A percentile compares a stretch with the other conserved stretches of the same genome.
Conservation (phyloP, 2,888 invertebrate genomes). For the Chymomyza fuscimana region DNA sequence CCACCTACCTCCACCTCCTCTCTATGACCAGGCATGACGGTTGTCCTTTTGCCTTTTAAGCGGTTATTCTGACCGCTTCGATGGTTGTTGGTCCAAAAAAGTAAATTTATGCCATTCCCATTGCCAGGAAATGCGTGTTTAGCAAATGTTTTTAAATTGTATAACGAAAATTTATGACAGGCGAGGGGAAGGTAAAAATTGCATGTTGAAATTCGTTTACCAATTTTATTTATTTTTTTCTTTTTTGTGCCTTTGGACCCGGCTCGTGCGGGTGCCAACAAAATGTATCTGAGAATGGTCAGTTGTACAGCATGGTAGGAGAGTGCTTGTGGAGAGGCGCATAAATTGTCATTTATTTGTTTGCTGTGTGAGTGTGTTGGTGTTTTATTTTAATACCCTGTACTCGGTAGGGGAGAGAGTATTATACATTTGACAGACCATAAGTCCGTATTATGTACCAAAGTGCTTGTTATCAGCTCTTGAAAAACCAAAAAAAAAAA, state of each 20-base stretch:
- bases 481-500: no score
- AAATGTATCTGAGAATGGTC: neutral
- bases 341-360: slow-evolving; percentile 67
- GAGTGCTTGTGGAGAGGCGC: slow-evolving; percentile 24
- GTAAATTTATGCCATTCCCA: slow-evolving; percentile 56
- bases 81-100: neutral
- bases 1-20: no score
- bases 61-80: slow-evolving; percentile 39
- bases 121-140: slow-evolving; percentile 70
- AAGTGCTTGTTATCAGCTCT: no score
- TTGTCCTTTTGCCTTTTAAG: slow-evolving; percentile 6
- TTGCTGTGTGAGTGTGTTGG: slow-evolving; percentile 29
- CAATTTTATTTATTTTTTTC: slow-evolving; percentile 47
- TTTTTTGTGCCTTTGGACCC: slow-evolving; percentile 3
- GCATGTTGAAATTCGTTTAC: slow-evolving; percentile 72
- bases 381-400: slow-evolving; percentile 7
- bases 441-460: no score
- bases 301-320: slow-evolving; percentile 1
- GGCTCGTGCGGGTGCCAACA: slow-evolving; percentile 1
- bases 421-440: no score
- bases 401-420: no score
- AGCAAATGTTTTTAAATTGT: slow-evolving; percentile 73
- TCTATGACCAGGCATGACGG: neutral
- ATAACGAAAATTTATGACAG: slow-evolving; percentile 72
- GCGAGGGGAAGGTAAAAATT: slow-evolving; percentile 55